phyloP scores from a whole-genome alignment of 2,113 vertebrate genomes.

The Arenaria interpres region DNA sequence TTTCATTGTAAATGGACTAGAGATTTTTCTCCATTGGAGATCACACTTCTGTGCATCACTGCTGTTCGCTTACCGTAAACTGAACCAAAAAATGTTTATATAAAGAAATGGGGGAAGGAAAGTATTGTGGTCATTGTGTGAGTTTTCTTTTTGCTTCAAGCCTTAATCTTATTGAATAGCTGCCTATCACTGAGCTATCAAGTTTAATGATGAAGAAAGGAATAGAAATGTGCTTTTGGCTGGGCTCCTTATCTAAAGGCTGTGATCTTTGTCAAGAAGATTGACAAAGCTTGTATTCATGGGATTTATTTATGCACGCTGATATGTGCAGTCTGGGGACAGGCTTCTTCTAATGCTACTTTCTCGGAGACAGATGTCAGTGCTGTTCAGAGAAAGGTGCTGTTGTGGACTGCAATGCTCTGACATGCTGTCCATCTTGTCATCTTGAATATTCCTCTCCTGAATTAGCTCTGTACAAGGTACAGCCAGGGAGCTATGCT shows the following conservation, averaged over 20 bases:
- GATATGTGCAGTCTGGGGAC: neutral
- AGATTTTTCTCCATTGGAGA: neutral
- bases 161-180: slow-evolving; percentile 23
- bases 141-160: neutral
- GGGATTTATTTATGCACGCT: neutral
- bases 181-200: slow-evolving; percentile 42
- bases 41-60: neutral
- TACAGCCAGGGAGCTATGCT: neutral
- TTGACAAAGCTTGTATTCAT: slow-evolving; percentile 18
- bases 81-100: neutral
- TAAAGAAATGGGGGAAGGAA: neutral
- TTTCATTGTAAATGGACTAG: neutral
- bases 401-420: neutral
- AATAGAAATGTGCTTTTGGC: slow-evolving; percentile 36
- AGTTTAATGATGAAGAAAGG: slow-evolving; percentile 47
- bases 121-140: neutral
- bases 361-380: neutral
- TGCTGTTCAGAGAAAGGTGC: slow-evolving; percentile 8
- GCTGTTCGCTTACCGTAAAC: neutral
- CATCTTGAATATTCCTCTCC: neutral
- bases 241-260: slow-evolving; percentile 14
- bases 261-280: slow-evolving; percentile 51
- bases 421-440: slow-evolving; percentile 18
- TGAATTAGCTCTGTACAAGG: neutral
- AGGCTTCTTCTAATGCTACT: neutral